Evolutionary conservation across 37 sponge, comb jelly and placozoan genomes (phyloP).

Genomic region (Haliclona indistincta): DNA sequence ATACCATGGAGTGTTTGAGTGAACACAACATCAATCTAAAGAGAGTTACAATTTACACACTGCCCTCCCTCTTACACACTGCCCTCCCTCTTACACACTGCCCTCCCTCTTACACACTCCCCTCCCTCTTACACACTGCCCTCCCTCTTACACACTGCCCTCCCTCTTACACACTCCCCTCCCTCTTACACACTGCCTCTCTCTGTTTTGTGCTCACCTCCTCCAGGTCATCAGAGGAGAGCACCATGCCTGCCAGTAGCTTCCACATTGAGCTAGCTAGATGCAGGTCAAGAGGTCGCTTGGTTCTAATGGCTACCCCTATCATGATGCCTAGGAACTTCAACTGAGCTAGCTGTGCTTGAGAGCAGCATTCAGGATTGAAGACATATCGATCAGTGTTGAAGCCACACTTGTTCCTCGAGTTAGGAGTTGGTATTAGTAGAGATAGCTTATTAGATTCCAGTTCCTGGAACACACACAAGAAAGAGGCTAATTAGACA

Average conservation of each 20-base stretch:
- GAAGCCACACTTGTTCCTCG: slow-evolving; percentile 72
- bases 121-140: background rate
- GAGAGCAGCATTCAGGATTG: slow-evolving; percentile 68
- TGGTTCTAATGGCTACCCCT: slow-evolving; percentile 91
- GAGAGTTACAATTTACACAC: too few relatives aligned
- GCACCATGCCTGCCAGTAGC: slow-evolving; percentile 72
- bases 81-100: too few relatives aligned
- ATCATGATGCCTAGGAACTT: slow-evolving; percentile 87
- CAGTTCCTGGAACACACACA: slow-evolving; percentile 57
- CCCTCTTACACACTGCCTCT: background rate
- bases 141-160: background rate
- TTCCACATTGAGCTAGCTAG: slow-evolving; percentile 89
- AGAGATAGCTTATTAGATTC: slow-evolving; percentile 65
- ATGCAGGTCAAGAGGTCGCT: slow-evolving; percentile 85
- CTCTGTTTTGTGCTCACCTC: slow-evolving; percentile 32
- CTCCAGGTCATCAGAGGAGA: slow-evolving; percentile 77
- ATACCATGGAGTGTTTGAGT: slow-evolving; percentile 49
- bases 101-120: background rate
- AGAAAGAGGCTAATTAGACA: background rate
- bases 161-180: slow-evolving; percentile 1
- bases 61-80: too few relatives aligned
- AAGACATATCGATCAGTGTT: slow-evolving; percentile 83
- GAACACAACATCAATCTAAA: slow-evolving; percentile 60
- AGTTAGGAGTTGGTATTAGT: slow-evolving; percentile 84
- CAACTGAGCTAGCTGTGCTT: slow-evolving; percentile 57